A percentile compares a stretch with the other conserved stretches of the same genome.
Evolutionary conservation across 1,140 invertebrate genomes (phyloP).

Genomic region (Pseudomyrmex gracilis): DNA sequence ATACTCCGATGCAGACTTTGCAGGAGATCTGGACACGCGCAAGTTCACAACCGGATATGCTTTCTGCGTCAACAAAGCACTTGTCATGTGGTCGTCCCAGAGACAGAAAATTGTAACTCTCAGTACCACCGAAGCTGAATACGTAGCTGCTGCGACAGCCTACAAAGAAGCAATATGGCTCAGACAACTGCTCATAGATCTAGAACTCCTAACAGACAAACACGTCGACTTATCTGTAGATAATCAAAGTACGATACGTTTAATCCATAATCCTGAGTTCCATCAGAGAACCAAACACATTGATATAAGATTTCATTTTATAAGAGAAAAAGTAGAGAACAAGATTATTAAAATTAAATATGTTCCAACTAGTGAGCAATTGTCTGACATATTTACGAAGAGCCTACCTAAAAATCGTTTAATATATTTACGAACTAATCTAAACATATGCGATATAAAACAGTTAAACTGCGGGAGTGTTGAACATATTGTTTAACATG

Average conservation of each 20-base stretch:
- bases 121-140: neutral
- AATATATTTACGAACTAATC: neutral
- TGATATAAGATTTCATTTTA: neutral
- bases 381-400: neutral
- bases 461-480: conserved; percentile 8
- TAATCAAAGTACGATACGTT: neutral
- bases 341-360: neutral
- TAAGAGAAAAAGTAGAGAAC: neutral
- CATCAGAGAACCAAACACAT: neutral
- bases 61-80: neutral
- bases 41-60: neutral
- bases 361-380: neutral
- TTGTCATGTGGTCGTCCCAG: neutral
- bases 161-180: neutral
- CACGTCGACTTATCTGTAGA: neutral
- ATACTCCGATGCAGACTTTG: conserved; percentile 19
- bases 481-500: neutral
- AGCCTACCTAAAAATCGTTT: neutral
- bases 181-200: neutral
- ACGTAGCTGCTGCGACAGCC: neutral
- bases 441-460: too few species aligned
- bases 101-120: neutral
- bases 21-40: neutral
- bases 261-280: neutral
- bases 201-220: neutral